phyloP scores from a whole-genome alignment of 1,140 invertebrate genomes.

The Luehdorfia chinensis region DNA sequence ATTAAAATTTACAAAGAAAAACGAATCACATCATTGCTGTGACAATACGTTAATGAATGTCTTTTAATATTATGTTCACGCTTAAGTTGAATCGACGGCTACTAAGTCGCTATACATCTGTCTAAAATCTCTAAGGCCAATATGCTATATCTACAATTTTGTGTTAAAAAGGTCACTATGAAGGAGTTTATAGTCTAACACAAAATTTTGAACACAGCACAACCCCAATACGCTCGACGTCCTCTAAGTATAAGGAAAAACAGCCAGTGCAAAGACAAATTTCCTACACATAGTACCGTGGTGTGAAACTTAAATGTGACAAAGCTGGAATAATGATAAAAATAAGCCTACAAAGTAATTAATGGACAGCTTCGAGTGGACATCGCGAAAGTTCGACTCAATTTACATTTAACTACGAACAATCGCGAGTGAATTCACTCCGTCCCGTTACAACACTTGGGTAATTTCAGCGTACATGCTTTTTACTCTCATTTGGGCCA shows the following conservation, averaged over 20 bases:
- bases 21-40: conserved; percentile 41
- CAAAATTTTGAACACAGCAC: conserved; percentile 64
- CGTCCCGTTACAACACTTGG: not conserved
- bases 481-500: conserved; percentile 13
- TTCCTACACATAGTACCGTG: conserved; percentile 53
- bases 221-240: conserved; percentile 49
- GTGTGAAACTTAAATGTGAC: conserved; percentile 26
- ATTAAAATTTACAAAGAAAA: conserved; percentile 28
- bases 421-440: not conserved
- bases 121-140: conserved; percentile 67
- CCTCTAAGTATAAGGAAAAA: conserved; percentile 40
- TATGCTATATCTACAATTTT: conserved; percentile 73
- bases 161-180: conserved; percentile 49
- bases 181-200: conserved; percentile 43
- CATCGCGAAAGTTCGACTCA: not conserved
- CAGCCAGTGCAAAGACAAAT: conserved; percentile 55
- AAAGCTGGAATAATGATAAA: conserved; percentile 43
- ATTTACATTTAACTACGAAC: not conserved
- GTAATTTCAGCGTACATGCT: not conserved
- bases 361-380: conserved; percentile 37
- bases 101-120: conserved; percentile 57
- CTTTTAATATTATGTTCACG: conserved; percentile 65
- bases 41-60: conserved; percentile 45
- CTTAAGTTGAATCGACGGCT: conserved; percentile 45
- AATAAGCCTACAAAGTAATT: conserved; percentile 41